A percentile compares a stretch with the other conserved stretches of the same genome.
phyloP scores from a whole-genome alignment of 2,797 vertebrate species.

The Rhabdophis nuchalis region DNA sequence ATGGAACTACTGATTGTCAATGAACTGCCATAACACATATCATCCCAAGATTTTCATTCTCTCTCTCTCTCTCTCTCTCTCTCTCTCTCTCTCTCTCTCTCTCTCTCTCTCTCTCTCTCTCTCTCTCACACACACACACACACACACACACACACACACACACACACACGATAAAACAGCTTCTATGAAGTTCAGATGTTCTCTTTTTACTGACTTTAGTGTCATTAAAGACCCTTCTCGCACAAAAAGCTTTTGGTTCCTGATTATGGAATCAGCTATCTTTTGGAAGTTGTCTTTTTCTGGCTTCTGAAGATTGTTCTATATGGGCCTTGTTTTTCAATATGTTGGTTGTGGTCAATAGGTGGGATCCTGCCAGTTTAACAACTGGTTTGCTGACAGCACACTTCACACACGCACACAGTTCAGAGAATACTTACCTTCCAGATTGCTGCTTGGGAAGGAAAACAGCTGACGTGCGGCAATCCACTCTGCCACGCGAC shows the following conservation, averaged over 20 bases:
- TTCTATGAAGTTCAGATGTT: background rate
- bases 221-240: background rate
- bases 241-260: background rate
- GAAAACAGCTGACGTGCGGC: no score
- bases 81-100: background rate
- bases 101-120: background rate
- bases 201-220: background rate
- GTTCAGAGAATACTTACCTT: no score
- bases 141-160: background rate
- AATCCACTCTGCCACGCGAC: no score
- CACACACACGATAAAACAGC: background rate
- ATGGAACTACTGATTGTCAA: background rate
- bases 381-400: no score
- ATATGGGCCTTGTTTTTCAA: background rate
- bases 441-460: no score
- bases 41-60: background rate
- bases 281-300: background rate
- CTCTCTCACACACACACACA: no score
- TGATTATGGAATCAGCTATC: background rate
- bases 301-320: background rate
- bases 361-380: no score
- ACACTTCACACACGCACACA: no score
- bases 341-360: background rate
- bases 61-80: background rate
- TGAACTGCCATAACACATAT: background rate